These are phyloP conservation scores for Hippolais icterina DNA, from an alignment of 2,113 vertebrate species.

Conservation along the genomic window DNA sequence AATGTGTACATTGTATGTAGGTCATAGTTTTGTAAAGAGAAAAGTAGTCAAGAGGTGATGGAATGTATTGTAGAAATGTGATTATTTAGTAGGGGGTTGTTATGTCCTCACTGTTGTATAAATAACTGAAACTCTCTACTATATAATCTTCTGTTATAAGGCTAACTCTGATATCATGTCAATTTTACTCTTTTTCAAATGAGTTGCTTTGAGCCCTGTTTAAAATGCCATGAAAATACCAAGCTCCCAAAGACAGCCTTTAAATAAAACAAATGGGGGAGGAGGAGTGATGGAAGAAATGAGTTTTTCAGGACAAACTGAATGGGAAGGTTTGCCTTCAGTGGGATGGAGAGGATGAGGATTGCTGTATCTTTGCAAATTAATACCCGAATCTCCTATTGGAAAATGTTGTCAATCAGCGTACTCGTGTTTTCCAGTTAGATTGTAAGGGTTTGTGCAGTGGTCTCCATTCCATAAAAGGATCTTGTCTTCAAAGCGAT, in stretches of 20 bases:
- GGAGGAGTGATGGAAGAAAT: not conserved
- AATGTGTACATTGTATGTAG: conserved; percentile 75
- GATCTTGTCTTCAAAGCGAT: conserved; percentile 22
- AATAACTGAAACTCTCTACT: conserved; percentile 73
- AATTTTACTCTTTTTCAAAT: conserved; percentile 61
- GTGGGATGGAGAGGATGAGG: conserved; percentile 48
- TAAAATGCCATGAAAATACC: conserved; percentile 73
- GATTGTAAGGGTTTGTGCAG: not conserved
- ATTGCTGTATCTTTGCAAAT: conserved; percentile 43
- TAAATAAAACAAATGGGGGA: conserved; percentile 24
- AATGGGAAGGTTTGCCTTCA: conserved; percentile 6
- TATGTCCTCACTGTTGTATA: conserved; percentile 72
- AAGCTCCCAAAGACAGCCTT: conserved; percentile 73
- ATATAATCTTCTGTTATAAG: conserved; percentile 74
- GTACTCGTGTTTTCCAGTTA: conserved; percentile 41
- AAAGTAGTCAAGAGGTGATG: conserved; percentile 70
- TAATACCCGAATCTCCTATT: conserved; percentile 6
- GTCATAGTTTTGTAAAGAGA: conserved; percentile 70
- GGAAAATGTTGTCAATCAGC: conserved; percentile 36
- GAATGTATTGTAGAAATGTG: conserved; percentile 77
- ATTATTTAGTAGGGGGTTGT: conserved; percentile 72
- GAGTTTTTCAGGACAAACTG: conserved; percentile 8
- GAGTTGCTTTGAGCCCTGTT: conserved; percentile 57
- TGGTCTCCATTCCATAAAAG: not conserved
- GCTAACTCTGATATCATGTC: conserved; percentile 79